Evolutionary conservation across 2,797 vertebrate species (phyloP), one percentile per base, ranked within the genome.

Genomic region (Peromyscus melanophrys): DNA sequence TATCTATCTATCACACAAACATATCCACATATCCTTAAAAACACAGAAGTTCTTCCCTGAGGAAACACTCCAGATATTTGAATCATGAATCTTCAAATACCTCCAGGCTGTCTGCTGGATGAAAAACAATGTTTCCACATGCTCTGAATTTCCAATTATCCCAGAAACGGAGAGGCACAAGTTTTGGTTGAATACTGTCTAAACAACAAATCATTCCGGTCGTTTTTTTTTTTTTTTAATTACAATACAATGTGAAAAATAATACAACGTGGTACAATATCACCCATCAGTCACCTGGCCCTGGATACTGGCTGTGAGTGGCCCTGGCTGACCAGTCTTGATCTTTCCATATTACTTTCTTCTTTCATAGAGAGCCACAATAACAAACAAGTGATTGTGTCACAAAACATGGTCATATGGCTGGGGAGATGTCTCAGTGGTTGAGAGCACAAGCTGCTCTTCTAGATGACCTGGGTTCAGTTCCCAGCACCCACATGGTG

Each of bases 311-410:
- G 43, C 46, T 23, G 9, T 37, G 59, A 23, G 6, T 25, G 67
- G 16, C 55, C 55, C 2, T 5, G 9, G 55, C 0, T 46, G 93
- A n/a, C 31, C 5, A 0, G 65, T 37, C 17, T 19, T 61, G 4
- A 6, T 0, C 19, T 73, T n/a, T 19, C 27, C 10, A 1, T 1
- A 0, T 34, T 27, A 40, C 3, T 27, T 73, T 27, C 23, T 25
- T 86, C 34, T 55, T 59, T 78, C 46, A 67, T 6, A 0, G 29
- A 21, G 34, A 69, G 11, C 14, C 49, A 55, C 4, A 71, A 34
- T 23, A 37, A 86, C 14, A 37, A 86, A 86, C 34, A 71, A 10
- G 23, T 3, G 29, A 73, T 2, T 2, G 13, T 11, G 10, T 7
- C 25, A 40, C 9, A n/a, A 55, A 46, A 67, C n/a, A 57, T 0